Evolutionary conservation across 2,113 vertebrate species (phyloP).

Genomic region (Ginglymostoma cirratum): DNA sequence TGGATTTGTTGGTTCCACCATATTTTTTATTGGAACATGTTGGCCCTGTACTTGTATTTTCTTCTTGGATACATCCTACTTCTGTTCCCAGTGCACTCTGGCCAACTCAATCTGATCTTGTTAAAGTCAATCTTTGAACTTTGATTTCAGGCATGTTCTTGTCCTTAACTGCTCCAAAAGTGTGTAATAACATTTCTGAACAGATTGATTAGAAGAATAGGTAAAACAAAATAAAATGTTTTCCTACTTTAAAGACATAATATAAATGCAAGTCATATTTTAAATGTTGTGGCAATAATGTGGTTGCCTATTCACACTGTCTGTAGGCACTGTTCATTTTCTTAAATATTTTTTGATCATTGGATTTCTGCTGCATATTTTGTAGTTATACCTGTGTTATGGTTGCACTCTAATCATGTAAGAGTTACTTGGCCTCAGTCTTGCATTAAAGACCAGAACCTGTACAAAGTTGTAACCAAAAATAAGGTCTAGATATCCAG

Average conservation of each 20-base stretch:
- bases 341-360: neutral
- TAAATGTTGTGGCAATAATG: neutral
- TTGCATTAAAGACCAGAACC: neutral
- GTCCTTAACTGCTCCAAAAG: too few relatives aligned
- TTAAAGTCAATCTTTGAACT: too few relatives aligned
- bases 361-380: neutral
- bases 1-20: too few relatives aligned
- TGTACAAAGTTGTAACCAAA: neutral
- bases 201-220: too few relatives aligned
- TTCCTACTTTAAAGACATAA: neutral
- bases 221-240: neutral
- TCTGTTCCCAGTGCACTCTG: too few relatives aligned
- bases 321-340: neutral
- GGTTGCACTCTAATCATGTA: neutral
- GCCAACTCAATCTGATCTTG: too few relatives aligned
- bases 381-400: neutral
- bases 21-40: too few relatives aligned
- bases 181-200: too few relatives aligned
- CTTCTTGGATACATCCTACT: too few relatives aligned
- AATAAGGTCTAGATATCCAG: neutral
- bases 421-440: neutral
- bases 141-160: too few relatives aligned
- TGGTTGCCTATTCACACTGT: neutral
- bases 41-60: too few relatives aligned
- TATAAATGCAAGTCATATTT: neutral